Evolutionary conservation across 1,140 invertebrate species (phyloP).

Genomic region (Aplysia californica): DNA sequence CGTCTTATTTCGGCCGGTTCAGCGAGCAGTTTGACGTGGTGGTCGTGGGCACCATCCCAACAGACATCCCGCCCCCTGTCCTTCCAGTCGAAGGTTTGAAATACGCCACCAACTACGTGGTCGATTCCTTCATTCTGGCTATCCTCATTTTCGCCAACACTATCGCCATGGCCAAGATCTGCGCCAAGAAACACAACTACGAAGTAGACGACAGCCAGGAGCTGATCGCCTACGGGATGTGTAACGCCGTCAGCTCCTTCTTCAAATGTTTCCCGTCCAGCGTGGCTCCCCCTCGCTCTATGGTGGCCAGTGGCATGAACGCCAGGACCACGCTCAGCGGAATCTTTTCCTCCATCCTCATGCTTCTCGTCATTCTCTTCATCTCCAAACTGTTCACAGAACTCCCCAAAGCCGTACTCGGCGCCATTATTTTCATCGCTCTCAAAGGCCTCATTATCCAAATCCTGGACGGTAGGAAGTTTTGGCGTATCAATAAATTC

Average conservation of each 20-base stretch:
- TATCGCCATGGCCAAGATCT: constrained; percentile 70
- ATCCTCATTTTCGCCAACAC: constrained; percentile 68
- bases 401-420: constrained; percentile 66
- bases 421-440: constrained; percentile 61
- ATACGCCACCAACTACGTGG: constrained; percentile 46
- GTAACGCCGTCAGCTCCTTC: constrained; percentile 68
- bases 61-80: constrained; percentile 57
- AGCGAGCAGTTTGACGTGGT: constrained; percentile 60
- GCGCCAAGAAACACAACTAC: constrained; percentile 68
- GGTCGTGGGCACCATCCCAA: constrained; percentile 69
- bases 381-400: constrained; percentile 65
- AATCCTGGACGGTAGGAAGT: constrained; percentile 54
- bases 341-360: constrained; percentile 66
- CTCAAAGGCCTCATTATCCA: constrained; percentile 63
- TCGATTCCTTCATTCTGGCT: constrained; percentile 64
- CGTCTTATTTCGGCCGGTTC: constrained; percentile 64
- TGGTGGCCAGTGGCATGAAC: constrained; percentile 67
- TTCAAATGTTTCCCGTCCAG: constrained; percentile 75
- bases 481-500: constrained; percentile 61
- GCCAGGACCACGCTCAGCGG: constrained; percentile 54
- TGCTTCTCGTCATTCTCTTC: constrained; percentile 69
- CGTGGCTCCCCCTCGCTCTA: constrained; percentile 85
- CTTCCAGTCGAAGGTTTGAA: constrained; percentile 50
- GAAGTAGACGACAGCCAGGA: constrained; percentile 70
- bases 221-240: constrained; percentile 70